These are phyloP conservation scores for Trisateles emortualis DNA, from an alignment of 2,888 invertebrate genomes.

Conservation along the genomic window DNA sequence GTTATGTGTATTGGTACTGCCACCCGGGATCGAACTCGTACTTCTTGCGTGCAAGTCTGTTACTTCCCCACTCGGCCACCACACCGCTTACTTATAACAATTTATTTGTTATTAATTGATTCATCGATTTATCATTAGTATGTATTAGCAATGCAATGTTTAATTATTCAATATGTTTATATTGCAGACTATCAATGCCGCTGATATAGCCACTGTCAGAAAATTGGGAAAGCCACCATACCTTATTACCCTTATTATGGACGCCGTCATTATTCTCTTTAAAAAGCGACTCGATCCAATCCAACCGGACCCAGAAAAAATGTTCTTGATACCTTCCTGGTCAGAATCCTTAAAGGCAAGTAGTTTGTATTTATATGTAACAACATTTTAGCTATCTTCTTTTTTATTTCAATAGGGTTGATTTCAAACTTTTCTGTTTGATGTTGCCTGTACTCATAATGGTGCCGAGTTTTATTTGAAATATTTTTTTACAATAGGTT, in stretches of 20 bases:
- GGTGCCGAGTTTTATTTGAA: too few relatives aligned
- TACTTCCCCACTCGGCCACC: too few relatives aligned
- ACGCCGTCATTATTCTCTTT: conserved; percentile 93
- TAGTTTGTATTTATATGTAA: not conserved
- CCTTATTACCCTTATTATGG: conserved; percentile 96
- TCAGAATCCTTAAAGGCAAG: conserved; percentile 92
- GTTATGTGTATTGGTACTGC: too few relatives aligned
- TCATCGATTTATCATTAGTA: not conserved
- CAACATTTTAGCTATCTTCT: not conserved
- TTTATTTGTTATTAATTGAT: too few relatives aligned
- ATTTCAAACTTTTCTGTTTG: too few relatives aligned
- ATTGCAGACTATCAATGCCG: conserved; percentile 93
- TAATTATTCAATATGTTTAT: too few relatives aligned
- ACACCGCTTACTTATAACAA: too few relatives aligned
- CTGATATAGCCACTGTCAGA: conserved; percentile 95
- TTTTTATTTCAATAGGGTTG: too few relatives aligned
- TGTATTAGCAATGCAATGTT: not conserved
- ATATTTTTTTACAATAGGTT: conserved; percentile 80
- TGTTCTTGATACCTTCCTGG: conserved; percentile 94
- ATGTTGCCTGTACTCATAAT: too few relatives aligned
- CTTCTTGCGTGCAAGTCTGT: too few relatives aligned
- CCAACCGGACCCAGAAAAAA: conserved; percentile 90
- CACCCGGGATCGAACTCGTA: too few relatives aligned
- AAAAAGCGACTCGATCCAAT: conserved; percentile 91
- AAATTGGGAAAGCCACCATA: conserved; percentile 96